A percentile compares a stretch with the other conserved stretches of the same genome.
phyloP scores from a whole-genome alignment of 2,113 vertebrate species.

The Platichthys flesus region DNA sequence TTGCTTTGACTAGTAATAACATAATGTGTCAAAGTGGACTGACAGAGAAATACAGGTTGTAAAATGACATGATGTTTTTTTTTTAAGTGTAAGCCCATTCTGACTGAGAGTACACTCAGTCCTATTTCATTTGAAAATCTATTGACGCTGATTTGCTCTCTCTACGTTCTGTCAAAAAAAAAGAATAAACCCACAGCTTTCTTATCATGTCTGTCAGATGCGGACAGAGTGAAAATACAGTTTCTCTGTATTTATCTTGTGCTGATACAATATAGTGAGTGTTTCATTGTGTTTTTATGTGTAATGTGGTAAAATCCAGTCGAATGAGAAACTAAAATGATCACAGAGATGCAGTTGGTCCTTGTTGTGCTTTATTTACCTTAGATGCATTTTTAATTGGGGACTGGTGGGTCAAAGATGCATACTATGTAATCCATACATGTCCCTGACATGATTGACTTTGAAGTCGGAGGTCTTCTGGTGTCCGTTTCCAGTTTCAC shows the following conservation, averaged over 20 bases:
- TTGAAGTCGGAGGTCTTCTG: too few relatives aligned
- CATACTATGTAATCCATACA: too few relatives aligned
- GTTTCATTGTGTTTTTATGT: not conserved
- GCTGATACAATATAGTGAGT: constrained; percentile 29
- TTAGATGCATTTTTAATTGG: too few relatives aligned
- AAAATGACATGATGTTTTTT: too few relatives aligned
- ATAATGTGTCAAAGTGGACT: not conserved
- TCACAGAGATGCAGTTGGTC: not conserved
- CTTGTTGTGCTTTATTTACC: not conserved
- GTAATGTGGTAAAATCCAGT: not conserved
- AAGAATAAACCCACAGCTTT: constrained; percentile 41
- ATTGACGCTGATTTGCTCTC: constrained; percentile 2
- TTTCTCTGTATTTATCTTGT: constrained; percentile 29
- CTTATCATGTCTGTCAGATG: constrained; percentile 37
- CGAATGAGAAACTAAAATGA: not conserved
- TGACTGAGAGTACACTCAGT: constrained; percentile 6
- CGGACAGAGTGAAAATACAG: not conserved
- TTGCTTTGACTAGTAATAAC: constrained; percentile 3
- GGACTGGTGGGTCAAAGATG: too few relatives aligned
- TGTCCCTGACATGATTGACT: too few relatives aligned
- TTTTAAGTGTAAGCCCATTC: not conserved
- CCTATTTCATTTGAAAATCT: constrained; percentile 38
- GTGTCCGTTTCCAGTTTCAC: too few relatives aligned
- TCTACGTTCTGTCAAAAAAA: not conserved
- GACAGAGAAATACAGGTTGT: too few relatives aligned